Evolutionary conservation across 2,888 invertebrate species (phyloP), one percentile per base, ranked within the genome.

Genomic region (Carterocephalus palaemon): DNA sequence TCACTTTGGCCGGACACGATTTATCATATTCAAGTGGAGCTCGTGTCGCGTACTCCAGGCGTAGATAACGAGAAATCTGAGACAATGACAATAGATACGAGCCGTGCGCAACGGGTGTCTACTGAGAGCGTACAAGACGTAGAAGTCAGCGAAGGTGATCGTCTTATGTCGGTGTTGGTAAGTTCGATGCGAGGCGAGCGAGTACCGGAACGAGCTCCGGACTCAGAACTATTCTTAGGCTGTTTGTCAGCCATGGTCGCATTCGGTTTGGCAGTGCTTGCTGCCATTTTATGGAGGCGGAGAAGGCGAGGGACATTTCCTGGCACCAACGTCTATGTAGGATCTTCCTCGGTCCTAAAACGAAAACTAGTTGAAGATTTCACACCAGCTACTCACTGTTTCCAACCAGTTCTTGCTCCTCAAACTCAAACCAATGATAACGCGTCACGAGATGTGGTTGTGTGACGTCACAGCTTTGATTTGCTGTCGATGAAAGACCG

Each of bases 1-100:
- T 93, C 93, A 46, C 83, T 94, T 38, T 94, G 93, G 93, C 93
- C 93, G 34, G 93, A 93, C 71, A 93, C 93, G 29, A 79, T 92
- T 54, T 94, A 93, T 75, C 92, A 93, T 75, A 93, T 94, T 65
- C 93, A 94, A 89, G 94, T 93, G 12, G 90, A 90, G 68, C 72
- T 90, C 12, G 90, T 90, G 8, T 90, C 90, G 48, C 81, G 89
- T 33, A 88, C 89, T 42, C 90, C 90, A 15, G 90, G 90, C 28
- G 86, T 89, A 28, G 90, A 89, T 51, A 90, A 90, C 60, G 87
- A 90, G 50, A 88, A 89, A 67, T 90, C 90, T 2, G 89, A 90
- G 67, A 90, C 90, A 63, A 90, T 90, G 89, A 90, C 90, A 47
- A 82, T 90, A 55, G 90, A 90, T 54, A 90, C 90, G 1, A 89